Percentiles rank a stretch among this genome's conserved stretches.
phyloP scores from a whole-genome alignment of 2,888 invertebrate species.

The Pheosia gnoma region DNA sequence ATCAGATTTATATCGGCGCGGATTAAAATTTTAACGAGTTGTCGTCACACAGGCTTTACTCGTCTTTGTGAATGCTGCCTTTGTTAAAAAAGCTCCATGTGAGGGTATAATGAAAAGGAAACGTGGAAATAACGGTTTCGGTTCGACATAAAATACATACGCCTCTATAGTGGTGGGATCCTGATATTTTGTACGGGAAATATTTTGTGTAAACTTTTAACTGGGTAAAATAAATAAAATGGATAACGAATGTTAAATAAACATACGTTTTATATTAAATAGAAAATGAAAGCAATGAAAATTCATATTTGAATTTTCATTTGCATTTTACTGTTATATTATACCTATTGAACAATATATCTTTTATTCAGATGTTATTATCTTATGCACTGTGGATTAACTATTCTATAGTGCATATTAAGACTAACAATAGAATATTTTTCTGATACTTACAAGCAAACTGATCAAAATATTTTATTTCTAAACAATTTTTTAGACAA shows the following conservation, averaged over 20 bases:
- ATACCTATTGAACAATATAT: too few relatives aligned
- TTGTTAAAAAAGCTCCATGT: conserved; percentile 55
- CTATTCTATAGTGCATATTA: too few relatives aligned
- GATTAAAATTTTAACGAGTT: conserved; percentile 75
- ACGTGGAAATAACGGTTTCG: conserved; percentile 35
- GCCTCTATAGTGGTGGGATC: background rate
- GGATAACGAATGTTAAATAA: background rate
- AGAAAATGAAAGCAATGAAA: background rate
- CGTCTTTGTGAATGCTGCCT: conserved; percentile 55
- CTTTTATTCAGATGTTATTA: too few relatives aligned
- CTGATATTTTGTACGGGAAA: background rate
- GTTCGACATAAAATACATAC: conserved; percentile 14
- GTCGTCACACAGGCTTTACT: conserved; percentile 55
- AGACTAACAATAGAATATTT: too few relatives aligned
- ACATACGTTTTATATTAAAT: background rate
- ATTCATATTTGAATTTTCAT: background rate
- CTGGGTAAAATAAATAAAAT: background rate
- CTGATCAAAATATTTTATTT: too few relatives aligned
- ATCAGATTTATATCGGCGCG: conserved; percentile 70
- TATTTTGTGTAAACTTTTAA: background rate
- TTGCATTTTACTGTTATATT: too few relatives aligned
- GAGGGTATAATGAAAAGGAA: conserved; percentile 40
- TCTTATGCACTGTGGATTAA: too few relatives aligned
- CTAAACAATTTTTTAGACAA: too few relatives aligned
- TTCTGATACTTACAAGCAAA: too few relatives aligned